Percentiles rank a stretch among this genome's conserved stretches.
Conservation (phyloP, 23 tunicate genomes). For the Diplosoma virens region DNA sequence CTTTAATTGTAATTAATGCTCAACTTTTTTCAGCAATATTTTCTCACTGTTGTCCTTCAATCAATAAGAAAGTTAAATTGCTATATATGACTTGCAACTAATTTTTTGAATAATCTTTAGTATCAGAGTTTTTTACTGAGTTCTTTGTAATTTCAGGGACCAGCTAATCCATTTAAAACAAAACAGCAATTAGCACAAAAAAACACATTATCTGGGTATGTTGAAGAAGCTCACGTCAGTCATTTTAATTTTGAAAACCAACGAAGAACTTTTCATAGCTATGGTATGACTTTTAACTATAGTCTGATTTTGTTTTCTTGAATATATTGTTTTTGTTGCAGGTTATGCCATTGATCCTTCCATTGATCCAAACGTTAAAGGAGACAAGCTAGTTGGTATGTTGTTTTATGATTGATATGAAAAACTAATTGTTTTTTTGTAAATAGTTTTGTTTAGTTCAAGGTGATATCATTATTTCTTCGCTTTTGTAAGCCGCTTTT, state of each 20-base stretch:
- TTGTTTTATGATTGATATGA: neutral
- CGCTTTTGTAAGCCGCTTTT: too few relatives aligned
- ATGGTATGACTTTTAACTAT: conserved; percentile 45
- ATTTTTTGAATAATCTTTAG: neutral
- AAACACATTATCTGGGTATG: conserved; percentile 88
- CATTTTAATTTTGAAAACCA: conserved; percentile 95
- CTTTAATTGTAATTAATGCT: too few relatives aligned
- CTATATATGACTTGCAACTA: neutral
- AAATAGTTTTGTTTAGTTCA: neutral
- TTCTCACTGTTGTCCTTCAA: too few relatives aligned
- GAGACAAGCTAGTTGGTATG: conserved; percentile 79
- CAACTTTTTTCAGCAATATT: too few relatives aligned
- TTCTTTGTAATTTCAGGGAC: conserved; percentile 52
- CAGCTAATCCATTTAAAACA: conserved; percentile 89
- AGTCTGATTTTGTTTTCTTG: neutral
- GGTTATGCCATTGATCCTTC: conserved; percentile 92
- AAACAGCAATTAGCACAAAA: conserved; percentile 82
- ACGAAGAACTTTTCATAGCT: conserved; percentile 92
- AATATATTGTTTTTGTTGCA: conserved; percentile 2
- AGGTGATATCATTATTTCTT: too few relatives aligned
- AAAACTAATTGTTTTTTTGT: neutral
- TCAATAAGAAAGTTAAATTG: neutral
- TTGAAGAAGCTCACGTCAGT: conserved; percentile 80
- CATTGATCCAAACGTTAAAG: conserved; percentile 27
- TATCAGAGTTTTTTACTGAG: neutral